phyloP scores from a whole-genome alignment of 2,797 vertebrate species.

The Margarornis squamiger region DNA sequence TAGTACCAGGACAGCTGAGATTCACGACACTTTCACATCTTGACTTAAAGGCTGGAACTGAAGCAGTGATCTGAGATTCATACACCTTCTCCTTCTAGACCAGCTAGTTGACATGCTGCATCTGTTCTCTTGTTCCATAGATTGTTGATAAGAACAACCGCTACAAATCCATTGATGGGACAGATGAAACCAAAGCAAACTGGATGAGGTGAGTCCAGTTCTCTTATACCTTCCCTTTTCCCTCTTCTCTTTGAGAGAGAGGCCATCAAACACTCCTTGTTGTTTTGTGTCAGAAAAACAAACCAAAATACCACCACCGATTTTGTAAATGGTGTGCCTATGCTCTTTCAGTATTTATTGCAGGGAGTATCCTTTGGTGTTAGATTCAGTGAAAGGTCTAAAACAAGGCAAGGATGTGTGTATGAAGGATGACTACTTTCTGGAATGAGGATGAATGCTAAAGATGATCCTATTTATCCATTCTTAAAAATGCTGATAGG shows the following conservation, averaged over 20 bases:
- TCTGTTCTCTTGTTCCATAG: slow-evolving; percentile 65
- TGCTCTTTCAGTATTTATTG: background rate
- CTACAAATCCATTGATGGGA: slow-evolving; percentile 91
- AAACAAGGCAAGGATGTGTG: background rate
- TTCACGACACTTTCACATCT: background rate
- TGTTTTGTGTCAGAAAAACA: background rate
- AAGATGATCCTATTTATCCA: background rate
- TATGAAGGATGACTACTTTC: background rate
- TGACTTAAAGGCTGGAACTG: background rate
- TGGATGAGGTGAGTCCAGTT: slow-evolving; percentile 92
- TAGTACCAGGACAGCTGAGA: background rate
- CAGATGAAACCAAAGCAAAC: slow-evolving; percentile 91
- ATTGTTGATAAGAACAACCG: slow-evolving; percentile 87
- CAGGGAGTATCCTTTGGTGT: background rate
- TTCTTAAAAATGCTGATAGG: background rate
- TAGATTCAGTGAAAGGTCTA: background rate
- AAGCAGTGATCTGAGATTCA: background rate
- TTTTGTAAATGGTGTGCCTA: background rate
- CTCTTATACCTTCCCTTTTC: background rate
- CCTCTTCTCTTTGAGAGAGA: background rate
- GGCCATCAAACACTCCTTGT: background rate
- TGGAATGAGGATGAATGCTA: background rate
- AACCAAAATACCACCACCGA: background rate
- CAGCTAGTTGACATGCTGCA: background rate
- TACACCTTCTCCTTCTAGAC: background rate